Evolutionary conservation across 2,113 vertebrate genomes (phyloP).

Genomic region (Enhydra lutris): DNA sequence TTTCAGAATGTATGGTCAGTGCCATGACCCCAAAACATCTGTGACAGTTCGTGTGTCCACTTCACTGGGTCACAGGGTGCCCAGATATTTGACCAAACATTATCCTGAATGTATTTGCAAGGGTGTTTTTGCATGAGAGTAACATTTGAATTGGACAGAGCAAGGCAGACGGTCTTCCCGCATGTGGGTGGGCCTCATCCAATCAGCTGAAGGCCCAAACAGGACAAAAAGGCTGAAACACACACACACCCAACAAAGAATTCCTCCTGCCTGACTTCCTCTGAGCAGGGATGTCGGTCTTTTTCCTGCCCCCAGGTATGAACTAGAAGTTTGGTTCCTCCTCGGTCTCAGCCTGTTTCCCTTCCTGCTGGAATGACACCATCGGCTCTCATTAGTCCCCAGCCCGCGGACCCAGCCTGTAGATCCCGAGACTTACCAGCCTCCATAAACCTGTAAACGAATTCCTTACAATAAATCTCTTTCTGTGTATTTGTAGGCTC

Average conservation of each 20-base stretch:
- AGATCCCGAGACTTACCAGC: neutral
- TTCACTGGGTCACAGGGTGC: neutral
- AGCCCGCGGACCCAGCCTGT: neutral
- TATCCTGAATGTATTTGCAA: neutral
- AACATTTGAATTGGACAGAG: neutral
- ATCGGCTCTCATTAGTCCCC: neutral
- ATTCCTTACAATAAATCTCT: neutral
- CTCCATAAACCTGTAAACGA: neutral
- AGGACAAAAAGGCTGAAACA: neutral
- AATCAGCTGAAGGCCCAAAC: neutral
- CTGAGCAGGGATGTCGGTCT: neutral
- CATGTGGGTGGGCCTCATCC: neutral
- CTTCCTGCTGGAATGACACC: rapidly evolving
- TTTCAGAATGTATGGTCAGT: neutral
- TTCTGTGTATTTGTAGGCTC: neutral
- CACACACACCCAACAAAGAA: neutral
- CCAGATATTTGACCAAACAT: neutral
- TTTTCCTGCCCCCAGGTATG: neutral
- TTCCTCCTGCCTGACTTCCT: neutral
- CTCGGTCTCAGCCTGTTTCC: neutral
- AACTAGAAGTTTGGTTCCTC: neutral
- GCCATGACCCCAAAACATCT: neutral
- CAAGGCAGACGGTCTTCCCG: neutral
- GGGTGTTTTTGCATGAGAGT: neutral
- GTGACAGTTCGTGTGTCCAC: neutral